These are phyloP conservation scores for Eulimnadia texana DNA, from an alignment of 1,140 invertebrate species.

Conservation along the genomic window DNA sequence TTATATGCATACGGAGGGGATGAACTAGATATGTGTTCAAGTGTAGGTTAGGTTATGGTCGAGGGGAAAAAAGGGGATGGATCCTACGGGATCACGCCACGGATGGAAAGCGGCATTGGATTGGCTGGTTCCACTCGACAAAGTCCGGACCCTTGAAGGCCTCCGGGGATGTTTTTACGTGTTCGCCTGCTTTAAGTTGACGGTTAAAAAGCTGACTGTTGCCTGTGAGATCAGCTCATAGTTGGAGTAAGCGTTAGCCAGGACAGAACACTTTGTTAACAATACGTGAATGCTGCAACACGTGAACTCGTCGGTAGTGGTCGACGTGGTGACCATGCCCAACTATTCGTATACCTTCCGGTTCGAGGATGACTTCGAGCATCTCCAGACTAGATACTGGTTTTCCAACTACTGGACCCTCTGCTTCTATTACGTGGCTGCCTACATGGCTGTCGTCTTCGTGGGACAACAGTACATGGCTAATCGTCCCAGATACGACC, in stretches of 20 bases:
- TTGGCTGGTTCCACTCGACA: no score
- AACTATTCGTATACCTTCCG: slow-evolving; percentile 91
- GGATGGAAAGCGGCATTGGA: no score
- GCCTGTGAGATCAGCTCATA: neutral
- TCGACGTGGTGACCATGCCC: slow-evolving; percentile 37
- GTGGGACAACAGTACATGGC: slow-evolving; percentile 85
- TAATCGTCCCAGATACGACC: slow-evolving; percentile 56
- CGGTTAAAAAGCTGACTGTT: neutral
- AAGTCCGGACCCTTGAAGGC: no score
- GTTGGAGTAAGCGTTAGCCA: neutral
- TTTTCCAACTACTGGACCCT: slow-evolving; percentile 91
- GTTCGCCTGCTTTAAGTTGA: no score
- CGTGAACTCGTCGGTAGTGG: slow-evolving; percentile 3
- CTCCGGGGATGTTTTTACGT: no score
- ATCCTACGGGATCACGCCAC: no score
- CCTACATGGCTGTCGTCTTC: slow-evolving; percentile 90
- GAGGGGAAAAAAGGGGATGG: no score
- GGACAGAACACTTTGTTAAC: neutral
- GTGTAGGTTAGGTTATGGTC: no score
- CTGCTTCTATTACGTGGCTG: slow-evolving; percentile 74
- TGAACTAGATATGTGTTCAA: no score
- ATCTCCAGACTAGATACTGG: slow-evolving; percentile 66
- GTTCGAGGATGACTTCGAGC: slow-evolving; percentile 85
- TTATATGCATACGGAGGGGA: no score
- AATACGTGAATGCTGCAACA: neutral